Conservation (phyloP, 2,888 invertebrate genomes). For the Clusia tigrina region DNA sequence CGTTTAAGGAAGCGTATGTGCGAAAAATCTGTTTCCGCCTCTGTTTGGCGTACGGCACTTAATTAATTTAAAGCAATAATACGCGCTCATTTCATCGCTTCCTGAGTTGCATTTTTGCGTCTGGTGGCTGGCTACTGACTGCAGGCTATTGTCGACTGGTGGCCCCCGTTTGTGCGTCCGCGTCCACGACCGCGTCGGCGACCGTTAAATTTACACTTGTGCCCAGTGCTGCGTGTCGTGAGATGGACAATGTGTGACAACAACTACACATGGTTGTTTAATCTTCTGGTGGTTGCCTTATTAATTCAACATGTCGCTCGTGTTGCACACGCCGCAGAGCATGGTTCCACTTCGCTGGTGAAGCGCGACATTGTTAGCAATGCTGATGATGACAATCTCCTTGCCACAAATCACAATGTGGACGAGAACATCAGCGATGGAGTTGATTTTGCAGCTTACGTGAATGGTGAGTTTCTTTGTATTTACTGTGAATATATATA, state of each 20-base stretch:
- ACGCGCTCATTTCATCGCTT: background rate
- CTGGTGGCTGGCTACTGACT: background rate
- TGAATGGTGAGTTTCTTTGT: constrained; percentile 50
- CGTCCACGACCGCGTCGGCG: background rate
- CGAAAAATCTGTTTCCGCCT: background rate
- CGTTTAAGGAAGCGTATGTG: background rate
- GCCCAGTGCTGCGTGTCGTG: constrained; percentile 9
- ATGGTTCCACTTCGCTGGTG: constrained; percentile 21
- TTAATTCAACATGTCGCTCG: constrained; percentile 14
- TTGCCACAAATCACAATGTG: background rate
- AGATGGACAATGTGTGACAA: constrained; percentile 34
- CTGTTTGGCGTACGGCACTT: background rate
- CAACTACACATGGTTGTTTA: constrained; percentile 19
- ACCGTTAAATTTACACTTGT: background rate
- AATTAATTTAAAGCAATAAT: constrained; percentile 24
- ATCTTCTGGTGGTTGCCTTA: constrained; percentile 10
- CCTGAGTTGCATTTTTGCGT: background rate
- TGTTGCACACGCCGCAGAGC: constrained; percentile 13
- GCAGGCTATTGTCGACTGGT: background rate
- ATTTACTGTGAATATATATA: background rate
- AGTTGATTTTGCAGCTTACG: constrained; percentile 44
- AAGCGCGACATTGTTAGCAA: constrained; percentile 10
- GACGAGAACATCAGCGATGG: constrained; percentile 20
- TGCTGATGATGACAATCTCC: constrained; percentile 22
- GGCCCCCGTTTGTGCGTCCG: background rate